Conservation (phyloP, 2,888 invertebrate genomes). For the Sminthurides aquaticus region DNA sequence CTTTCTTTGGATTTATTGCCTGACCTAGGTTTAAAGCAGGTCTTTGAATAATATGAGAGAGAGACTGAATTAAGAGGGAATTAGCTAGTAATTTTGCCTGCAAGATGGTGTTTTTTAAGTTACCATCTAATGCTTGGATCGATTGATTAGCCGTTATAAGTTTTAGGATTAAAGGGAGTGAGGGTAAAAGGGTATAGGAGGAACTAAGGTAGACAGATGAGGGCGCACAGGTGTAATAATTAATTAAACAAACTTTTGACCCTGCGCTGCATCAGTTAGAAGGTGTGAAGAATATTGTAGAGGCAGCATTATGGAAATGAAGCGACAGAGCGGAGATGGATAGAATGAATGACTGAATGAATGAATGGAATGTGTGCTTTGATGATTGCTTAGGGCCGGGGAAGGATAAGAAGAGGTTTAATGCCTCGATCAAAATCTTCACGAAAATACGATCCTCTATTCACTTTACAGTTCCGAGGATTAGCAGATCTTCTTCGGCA, state of each 20-base stretch:
- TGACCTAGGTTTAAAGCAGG: not conserved
- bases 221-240: too few relatives aligned
- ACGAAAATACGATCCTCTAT: conserved; percentile 28
- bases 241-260: too few relatives aligned
- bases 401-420: conserved; percentile 3
- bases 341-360: conserved; percentile 12
- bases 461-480: conserved; percentile 42
- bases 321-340: not conserved
- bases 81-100: not conserved
- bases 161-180: too few relatives aligned
- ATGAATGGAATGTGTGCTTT: conserved; percentile 19
- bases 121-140: too few relatives aligned
- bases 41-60: too few relatives aligned
- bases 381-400: conserved; percentile 5
- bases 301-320: too few relatives aligned
- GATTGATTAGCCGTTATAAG: too few relatives aligned
- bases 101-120: too few relatives aligned
- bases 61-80: not conserved
- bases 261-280: too few relatives aligned
- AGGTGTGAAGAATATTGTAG: too few relatives aligned
- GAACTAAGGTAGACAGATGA: too few relatives aligned
- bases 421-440: conserved; percentile 11
- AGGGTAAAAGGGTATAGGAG: too few relatives aligned
- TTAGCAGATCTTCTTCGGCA: conserved; percentile 41
- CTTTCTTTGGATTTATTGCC: not conserved